Evolutionary conservation across 2,888 invertebrate species (phyloP), one percentile per base, ranked within the genome.

Genomic region (Polydrusus pterygomalis): DNA sequence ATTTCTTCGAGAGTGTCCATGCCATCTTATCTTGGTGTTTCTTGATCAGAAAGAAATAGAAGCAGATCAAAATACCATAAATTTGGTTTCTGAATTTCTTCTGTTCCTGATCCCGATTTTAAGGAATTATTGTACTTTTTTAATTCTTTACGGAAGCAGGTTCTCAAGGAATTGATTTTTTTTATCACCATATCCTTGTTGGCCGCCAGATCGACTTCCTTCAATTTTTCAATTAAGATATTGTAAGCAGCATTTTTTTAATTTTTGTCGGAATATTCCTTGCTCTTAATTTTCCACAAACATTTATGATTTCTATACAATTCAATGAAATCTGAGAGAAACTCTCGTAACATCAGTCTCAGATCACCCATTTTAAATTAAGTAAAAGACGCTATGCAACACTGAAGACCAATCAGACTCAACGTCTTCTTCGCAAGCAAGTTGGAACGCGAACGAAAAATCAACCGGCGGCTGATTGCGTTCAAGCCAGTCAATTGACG

Each of bases 21-120:
- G 34, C 15, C n/a, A 34, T 34, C 34, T 65, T 47, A 7, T 15
- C 70, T 54, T 20, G 70, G 51, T 6, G 18, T 47, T 20, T 71
- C 70, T 43, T 75, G 70, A 43, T 75, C 63, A 9, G 11, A 54
- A 25, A 79, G 64, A 30, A 80, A 80, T 13, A 74, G 51, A 3
- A 79, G 69, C 60, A 79, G 70, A 56, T 81, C 78, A 65, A 75
- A 81, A 64, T 81, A 81, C 34, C 80, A 81, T 54, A 81, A 68
- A 40, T 65, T 74, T 11, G 81, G 81, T 68, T 72, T 77, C 56
- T 81, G 78, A 13, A 80, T 73, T 45, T 81, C 77, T n/a, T 74
- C 78, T 1, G 65, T 34, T 13, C 68, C 69, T n/a, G 70, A 17
- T 11, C 76, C 80, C 11, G 64, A 54, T 51, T 70, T 74, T 30